Evolutionary conservation across 2,888 invertebrate genomes (phyloP), one percentile per base, ranked within the genome.

Genomic region (Ectropis crepuscularia): DNA sequence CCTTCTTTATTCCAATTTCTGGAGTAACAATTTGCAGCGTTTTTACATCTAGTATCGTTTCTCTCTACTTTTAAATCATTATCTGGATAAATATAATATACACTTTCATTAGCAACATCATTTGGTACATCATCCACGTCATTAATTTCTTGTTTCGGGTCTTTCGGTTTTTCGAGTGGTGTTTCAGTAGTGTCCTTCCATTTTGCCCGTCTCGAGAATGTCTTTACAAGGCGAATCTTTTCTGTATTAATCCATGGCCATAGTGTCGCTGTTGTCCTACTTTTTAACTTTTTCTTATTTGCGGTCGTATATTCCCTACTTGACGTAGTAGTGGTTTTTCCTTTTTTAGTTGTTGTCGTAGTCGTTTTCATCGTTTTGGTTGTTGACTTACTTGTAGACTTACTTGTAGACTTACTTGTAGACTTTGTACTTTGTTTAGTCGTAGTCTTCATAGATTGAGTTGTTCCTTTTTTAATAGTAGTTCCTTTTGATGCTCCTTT

Each of bases 1-100:
- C n/a, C 12, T 12, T 38, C 10, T 9, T 51, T 53, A 11, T 60
- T 47, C 59, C 47, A 51, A 28, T 46, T 47, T 46, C 53, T 53
- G 5, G 47, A 39, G 12, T 38, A 53, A 36, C 59, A 60, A 11
- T 45, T 36, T 9, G 36, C 47, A 6, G 28, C 47, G 4, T 36
- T 4, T 39, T 51, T 38, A 39, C 58, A 59, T 39, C 10, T 59
- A n/a, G 28, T 28, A 5, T 12, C 9, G 38, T 59, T 43, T 28
- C 6, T 8, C 12, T 49, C 36, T 42, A 10, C 5, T 9, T 48
- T 49, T 49, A 36, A 9, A 11, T 6, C n/a, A 8, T 11, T 43
- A 10, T 55, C 28, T 47, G 46, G 41, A 51, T 42, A 53, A 36
- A 43, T n/a, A 6, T 37, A 49, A 36, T 49, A 42, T 28, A 36